Conservation (phyloP, 2,888 invertebrate genomes). For the Eupithecia tripunctaria region DNA sequence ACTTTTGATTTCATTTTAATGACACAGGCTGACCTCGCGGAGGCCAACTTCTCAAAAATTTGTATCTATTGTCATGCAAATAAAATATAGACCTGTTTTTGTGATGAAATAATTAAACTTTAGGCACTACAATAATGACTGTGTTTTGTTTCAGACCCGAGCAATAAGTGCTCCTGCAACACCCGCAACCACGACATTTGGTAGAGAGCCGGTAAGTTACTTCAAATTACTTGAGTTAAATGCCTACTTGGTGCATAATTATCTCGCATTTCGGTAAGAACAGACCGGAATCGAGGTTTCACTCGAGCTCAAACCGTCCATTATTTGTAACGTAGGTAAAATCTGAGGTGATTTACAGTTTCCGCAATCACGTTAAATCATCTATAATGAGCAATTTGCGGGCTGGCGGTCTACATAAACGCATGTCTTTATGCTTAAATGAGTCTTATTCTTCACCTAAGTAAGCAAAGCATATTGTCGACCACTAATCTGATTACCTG, state of each 20-base stretch:
- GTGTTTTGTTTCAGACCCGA: slow-evolving; percentile 74
- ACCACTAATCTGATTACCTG: slow-evolving; percentile 73
- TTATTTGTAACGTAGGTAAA: slow-evolving; percentile 31
- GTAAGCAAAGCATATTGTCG: slow-evolving; percentile 42
- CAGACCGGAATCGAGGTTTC: slow-evolving; percentile 16
- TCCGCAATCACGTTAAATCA: slow-evolving; percentile 47
- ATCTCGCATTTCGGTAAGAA: slow-evolving; percentile 20
- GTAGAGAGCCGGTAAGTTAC: slow-evolving; percentile 69
- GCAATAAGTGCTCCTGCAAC: slow-evolving; percentile 81
- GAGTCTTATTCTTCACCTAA: slow-evolving; percentile 52
- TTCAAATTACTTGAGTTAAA: slow-evolving; percentile 20
- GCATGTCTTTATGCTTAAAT: slow-evolving; percentile 53
- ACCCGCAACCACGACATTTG: slow-evolving; percentile 67
- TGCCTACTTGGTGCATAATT: slow-evolving; percentile 18
- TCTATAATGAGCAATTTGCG: slow-evolving; percentile 46
- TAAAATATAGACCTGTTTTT: slow-evolving; percentile 41
- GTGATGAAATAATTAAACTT: neutral
- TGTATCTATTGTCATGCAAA: slow-evolving; percentile 47
- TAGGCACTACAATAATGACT: neutral
- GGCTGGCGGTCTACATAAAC: slow-evolving; percentile 49
- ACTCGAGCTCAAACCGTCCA: slow-evolving; percentile 29
- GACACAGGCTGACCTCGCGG: slow-evolving; percentile 58
- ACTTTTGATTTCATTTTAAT: slow-evolving; percentile 74
- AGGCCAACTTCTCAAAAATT: slow-evolving; percentile 48
- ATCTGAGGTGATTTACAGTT: slow-evolving; percentile 33